Evolutionary conservation across 2,888 invertebrate genomes (phyloP), one percentile per base, ranked within the genome.

Genomic region (Morpho deidamia): DNA sequence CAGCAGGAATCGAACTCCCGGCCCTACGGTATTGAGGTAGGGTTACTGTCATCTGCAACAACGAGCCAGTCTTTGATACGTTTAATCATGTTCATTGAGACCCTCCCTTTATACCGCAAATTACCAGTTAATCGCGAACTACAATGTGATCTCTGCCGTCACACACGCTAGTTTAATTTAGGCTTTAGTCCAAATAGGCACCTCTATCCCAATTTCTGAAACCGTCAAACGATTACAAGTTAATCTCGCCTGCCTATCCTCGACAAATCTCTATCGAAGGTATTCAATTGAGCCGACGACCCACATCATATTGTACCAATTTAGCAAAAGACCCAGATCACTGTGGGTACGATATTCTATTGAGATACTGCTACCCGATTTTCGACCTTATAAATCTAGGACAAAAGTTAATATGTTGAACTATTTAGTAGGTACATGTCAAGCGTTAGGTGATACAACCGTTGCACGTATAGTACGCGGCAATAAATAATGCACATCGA

Each of bases 311-410:
- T 51, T 45, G 23, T 45, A 41, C 40, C 45, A 45, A 45, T 35
- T 45, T 41, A 45, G 45, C 45, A 34, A 41, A 51, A 45, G 48
- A 35, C 51, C 45, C 44, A 23, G 51, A 51, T 51, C 45, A 43
- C 12, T n/a, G 11, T 11, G 39, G 44, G 35, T 12, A 35, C 44
- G 33, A 41, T 51, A 11, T 51, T 51, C 45, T 45, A 45, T 51
- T 51, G 34, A 34, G 11, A n/a, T n/a, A 33, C 12, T 8, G 41
- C 35, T 41, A 8, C 12, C 8, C 32, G 44, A 51, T 41, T 51
- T 35, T 51, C 40, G 11, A 48, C 48, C 34, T 48, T 48, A 41
- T 34, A 34, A 2, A 8, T 9, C 14, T 35, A 9, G 35, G 9
- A 40, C 40, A 40, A 41, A 32, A 14, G 10, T 51, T 34, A 40